Conservation (phyloP, 2,797 vertebrate species). For the Gila robusta region DNA sequence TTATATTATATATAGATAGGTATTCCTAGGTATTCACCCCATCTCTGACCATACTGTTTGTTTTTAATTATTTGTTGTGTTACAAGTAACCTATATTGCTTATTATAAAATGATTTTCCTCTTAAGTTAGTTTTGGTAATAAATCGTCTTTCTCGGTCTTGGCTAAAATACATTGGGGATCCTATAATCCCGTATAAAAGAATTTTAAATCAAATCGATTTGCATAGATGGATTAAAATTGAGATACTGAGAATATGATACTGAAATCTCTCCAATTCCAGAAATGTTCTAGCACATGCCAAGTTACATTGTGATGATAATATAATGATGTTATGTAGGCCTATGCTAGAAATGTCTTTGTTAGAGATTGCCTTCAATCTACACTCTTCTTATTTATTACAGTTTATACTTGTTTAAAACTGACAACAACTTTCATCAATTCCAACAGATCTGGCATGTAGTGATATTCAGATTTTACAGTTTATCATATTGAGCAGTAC, state of each 20-base stretch:
- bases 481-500: slow-evolving; percentile 47
- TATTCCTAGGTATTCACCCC: too few relatives aligned
- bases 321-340: background rate
- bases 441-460: slow-evolving; percentile 28
- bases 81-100: background rate
- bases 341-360: background rate
- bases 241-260: background rate
- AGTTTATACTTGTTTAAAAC: slow-evolving; percentile 37
- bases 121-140: background rate
- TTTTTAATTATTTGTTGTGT: background rate
- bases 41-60: too few relatives aligned
- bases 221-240: slow-evolving; percentile 3
- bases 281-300: background rate
- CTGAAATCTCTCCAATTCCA: background rate
- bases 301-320: background rate
- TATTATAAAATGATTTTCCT: background rate
- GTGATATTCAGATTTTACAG: slow-evolving; percentile 46
- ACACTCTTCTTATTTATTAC: background rate
- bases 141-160: background rate
- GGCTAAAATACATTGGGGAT: background rate
- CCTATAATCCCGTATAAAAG: too few relatives aligned
- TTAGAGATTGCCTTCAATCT: slow-evolving; percentile 24
- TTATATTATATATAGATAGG: too few relatives aligned
- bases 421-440: slow-evolving; percentile 24
- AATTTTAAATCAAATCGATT: background rate